Conservation (phyloP, 2,797 vertebrate species). For the Syndactyla subalaris region DNA sequence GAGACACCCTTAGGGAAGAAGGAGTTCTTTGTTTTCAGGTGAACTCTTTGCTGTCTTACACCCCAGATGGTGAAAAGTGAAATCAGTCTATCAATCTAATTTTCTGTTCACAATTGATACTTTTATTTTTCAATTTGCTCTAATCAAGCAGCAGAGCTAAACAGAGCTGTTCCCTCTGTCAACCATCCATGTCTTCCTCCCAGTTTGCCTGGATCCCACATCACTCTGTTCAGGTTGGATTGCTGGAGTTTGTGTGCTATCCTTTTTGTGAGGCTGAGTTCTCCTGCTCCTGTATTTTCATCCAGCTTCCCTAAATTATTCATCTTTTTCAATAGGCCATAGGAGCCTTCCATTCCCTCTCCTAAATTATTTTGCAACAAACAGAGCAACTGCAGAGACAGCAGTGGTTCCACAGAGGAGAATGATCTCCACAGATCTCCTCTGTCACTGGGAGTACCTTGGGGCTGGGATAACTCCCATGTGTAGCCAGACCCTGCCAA, state of each 20-base stretch:
- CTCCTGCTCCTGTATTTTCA: not conserved
- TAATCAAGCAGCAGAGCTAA: not conserved
- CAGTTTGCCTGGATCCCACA: accelerated
- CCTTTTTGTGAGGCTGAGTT: not conserved
- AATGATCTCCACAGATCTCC: not conserved
- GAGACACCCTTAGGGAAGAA: not conserved
- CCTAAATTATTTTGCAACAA: not conserved
- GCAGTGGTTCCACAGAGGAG: not conserved
- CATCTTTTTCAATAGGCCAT: not conserved
- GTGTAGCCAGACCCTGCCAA: not conserved
- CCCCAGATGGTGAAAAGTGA: not conserved
- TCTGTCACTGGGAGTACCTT: accelerated
- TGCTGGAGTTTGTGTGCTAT: not conserved
- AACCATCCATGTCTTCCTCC: accelerated
- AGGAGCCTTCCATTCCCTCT: not conserved
- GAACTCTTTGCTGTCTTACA: not conserved
- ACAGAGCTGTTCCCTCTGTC: not conserved
- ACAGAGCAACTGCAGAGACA: not conserved
- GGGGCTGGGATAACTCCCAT: not conserved
- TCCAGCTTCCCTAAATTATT: not conserved
- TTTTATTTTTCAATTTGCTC: not conserved
- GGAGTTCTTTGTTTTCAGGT: not conserved
- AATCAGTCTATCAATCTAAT: slow-evolving; percentile 23
- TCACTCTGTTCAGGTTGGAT: accelerated
- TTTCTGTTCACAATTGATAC: not conserved